Conservation (phyloP, 2,113 vertebrate species). For the Cyphomyrus discorhynchus region DNA sequence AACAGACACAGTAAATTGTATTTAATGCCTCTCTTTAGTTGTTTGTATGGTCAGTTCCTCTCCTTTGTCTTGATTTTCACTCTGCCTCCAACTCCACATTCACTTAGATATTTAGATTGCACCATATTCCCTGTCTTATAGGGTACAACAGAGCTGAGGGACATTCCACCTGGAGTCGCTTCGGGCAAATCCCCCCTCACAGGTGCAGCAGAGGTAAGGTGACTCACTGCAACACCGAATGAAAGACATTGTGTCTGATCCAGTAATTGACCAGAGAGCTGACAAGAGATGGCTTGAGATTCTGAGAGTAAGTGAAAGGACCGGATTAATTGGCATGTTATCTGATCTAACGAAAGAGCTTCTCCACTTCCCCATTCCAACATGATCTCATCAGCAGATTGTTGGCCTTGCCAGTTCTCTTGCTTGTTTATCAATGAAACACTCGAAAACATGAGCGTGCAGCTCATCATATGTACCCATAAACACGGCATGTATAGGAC, state of each 20-base stretch:
- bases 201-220: constrained; percentile 54
- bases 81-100: background rate
- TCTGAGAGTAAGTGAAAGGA: background rate
- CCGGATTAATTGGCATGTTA: background rate
- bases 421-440: constrained; percentile 7
- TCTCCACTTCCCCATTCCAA: background rate
- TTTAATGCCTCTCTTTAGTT: background rate
- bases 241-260: background rate
- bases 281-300: background rate
- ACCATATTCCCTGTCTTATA: constrained; percentile 17
- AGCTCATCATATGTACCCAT: background rate
- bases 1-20: background rate
- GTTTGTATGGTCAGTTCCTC: background rate
- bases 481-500: background rate
- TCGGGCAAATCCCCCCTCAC: constrained; percentile 42
- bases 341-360: background rate
- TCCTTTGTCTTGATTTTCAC: background rate
- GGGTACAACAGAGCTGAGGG: constrained; percentile 24
- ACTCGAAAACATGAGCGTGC: background rate
- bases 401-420: constrained; percentile 23
- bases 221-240: background rate
- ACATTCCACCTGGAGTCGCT: constrained; percentile 39
- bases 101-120: background rate
- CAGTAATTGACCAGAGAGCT: background rate
- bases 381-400: background rate